These are phyloP conservation scores for Elephantulus edwardii DNA, from an alignment of 2,113 vertebrate species.

Conservation along the genomic window DNA sequence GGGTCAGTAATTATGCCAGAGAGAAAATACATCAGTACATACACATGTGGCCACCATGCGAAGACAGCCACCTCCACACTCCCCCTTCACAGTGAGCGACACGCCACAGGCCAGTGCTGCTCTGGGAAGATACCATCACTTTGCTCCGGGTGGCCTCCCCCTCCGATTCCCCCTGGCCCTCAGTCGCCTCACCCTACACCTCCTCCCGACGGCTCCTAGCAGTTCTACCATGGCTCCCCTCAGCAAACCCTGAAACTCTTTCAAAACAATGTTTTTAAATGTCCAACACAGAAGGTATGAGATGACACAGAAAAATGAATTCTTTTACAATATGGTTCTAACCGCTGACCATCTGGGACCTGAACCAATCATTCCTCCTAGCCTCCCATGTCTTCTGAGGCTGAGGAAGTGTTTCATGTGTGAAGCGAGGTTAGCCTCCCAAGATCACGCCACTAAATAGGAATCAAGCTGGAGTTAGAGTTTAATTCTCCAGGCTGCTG, in stretches of 20 bases:
- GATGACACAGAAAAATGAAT: conserved; percentile 12
- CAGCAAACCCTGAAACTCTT: neutral
- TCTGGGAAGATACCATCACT: neutral
- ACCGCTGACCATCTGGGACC: neutral
- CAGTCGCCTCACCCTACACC: accelerated
- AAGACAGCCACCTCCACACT: no score
- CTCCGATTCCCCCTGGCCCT: neutral
- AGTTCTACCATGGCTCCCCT: neutral
- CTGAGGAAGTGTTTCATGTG: neutral
- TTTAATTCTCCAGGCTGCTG: conserved; percentile 59
- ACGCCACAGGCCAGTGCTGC: neutral
- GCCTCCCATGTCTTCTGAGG: neutral
- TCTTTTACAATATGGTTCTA: neutral
- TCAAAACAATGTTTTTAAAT: neutral
- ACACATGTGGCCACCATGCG: accelerated
- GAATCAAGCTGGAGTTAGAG: conserved; percentile 40
- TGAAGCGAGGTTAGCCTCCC: conserved; percentile 33
- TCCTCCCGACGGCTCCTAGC: neutral
- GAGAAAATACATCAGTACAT: neutral
- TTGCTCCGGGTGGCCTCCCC: no score
- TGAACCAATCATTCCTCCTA: neutral
- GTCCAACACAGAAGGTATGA: neutral
- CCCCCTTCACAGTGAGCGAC: neutral
- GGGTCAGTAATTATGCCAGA: neutral
- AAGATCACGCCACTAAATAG: conserved; percentile 32